Percentiles rank a stretch among this genome's conserved stretches.
Evolutionary conservation across 2,888 invertebrate genomes (phyloP).

Genomic region (Endomychus coccineus): DNA sequence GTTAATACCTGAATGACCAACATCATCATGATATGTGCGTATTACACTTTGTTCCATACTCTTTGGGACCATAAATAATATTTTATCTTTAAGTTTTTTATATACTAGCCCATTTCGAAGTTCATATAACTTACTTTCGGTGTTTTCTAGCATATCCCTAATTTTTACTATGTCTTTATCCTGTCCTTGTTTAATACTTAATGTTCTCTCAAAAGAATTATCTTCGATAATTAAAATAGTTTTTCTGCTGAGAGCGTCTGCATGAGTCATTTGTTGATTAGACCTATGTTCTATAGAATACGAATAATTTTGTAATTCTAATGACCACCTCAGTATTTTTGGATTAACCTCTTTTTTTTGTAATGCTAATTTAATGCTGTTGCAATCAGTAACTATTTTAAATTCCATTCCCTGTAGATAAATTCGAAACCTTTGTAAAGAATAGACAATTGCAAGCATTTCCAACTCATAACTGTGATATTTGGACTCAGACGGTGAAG

Average conservation of each 20-base stretch:
- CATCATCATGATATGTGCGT: slow-evolving; percentile 25
- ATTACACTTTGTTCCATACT: slow-evolving; percentile 22
- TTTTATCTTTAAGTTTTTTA: slow-evolving; percentile 9
- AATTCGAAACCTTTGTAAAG: slow-evolving; percentile 26
- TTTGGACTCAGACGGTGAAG: slow-evolving; percentile 25
- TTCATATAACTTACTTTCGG: slow-evolving; percentile 11
- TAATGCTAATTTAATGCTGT: slow-evolving; percentile 23
- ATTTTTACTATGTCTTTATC: slow-evolving; percentile 19
- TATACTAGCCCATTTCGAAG: slow-evolving; percentile 12
- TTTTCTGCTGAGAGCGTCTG: slow-evolving; percentile 24
- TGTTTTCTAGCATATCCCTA: slow-evolving; percentile 14
- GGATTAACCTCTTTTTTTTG: slow-evolving; percentile 29
- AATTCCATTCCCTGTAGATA: slow-evolving; percentile 28
- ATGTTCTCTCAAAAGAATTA: slow-evolving; percentile 16
- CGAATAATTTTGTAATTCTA: slow-evolving; percentile 23
- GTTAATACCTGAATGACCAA: slow-evolving; percentile 29
- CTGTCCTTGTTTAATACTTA: slow-evolving; percentile 16
- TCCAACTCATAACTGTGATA: slow-evolving; percentile 34
- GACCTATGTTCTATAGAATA: slow-evolving; percentile 25
- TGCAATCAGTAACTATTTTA: slow-evolving; percentile 28
- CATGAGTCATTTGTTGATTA: slow-evolving; percentile 25
- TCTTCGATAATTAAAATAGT: slow-evolving; percentile 16
- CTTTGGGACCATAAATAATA: slow-evolving; percentile 14
- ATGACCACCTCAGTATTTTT: slow-evolving; percentile 26
- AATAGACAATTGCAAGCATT: slow-evolving; percentile 25